Evolutionary conservation across 2,113 vertebrate genomes (phyloP), one percentile per base, ranked within the genome.

Genomic region (Gorsachius goisagi): DNA sequence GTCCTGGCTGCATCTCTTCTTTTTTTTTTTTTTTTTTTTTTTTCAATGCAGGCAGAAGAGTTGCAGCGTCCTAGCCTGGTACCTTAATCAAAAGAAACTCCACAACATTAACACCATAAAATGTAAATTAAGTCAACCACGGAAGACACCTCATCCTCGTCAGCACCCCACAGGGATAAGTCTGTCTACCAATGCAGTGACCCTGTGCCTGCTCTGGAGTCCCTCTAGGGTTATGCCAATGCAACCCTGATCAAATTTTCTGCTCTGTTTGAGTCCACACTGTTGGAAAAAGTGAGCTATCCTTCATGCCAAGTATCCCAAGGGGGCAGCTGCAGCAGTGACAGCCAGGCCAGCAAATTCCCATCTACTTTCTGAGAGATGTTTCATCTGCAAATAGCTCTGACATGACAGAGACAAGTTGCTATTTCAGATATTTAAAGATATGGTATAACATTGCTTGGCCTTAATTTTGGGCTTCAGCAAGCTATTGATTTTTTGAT

Each of bases 401-500:
- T 75, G 80, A 93, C 84, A 71, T 32, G 59, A 90, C 93, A 96
- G 64, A 93, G 94, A 95, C 86, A 96, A 94, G 95, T 81, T 91
- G 77, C 62, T 75, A 10, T 66, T 92, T 93, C 88, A 94, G 81
- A 88, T 93, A 8, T 88, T 89, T 93, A 47, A 82, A 93, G 85
- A 90, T 77, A 83, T 9, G 78, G 39, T 67, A 19, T 72, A 78
- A 88, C 49, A 67, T 49, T 33, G 50, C 91, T 93, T 49, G 78
- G 28, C 85, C 50, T 97, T 93, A 91, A 93, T 96, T 97, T 96
- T 77, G 93, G 84, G 90, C 93, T 90, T 74, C 93, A 96, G 83
- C 59, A 95, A 80, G 90, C 68, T 96, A 97, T 97, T 90, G 96
- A 97, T 96, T 95, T 88, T 66, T 67, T 75, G 73, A 78, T 95